Percentiles rank a stretch among this genome's conserved stretches.
phyloP scores from a whole-genome alignment of 2,113 vertebrate genomes.

The Hippopotamus amphibius region DNA sequence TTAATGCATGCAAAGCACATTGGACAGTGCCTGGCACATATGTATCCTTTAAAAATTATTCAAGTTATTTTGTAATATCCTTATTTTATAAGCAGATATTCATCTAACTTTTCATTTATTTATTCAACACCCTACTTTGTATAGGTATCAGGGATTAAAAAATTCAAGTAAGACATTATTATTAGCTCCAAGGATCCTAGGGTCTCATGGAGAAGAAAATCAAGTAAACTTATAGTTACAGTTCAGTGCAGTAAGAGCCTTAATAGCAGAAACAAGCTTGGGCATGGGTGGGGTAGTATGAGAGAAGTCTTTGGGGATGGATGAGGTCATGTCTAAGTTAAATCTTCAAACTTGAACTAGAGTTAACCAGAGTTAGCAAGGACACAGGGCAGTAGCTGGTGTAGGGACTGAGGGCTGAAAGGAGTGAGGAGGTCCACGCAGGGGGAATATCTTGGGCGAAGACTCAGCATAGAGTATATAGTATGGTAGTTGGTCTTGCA shows the following conservation, averaged over 20 bases:
- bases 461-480: not conserved
- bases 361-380: not conserved
- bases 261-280: not conserved
- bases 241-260: not conserved
- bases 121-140: not conserved
- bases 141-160: not conserved
- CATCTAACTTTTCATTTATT: not conserved
- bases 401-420: not conserved
- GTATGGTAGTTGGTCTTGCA: not conserved
- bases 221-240: not conserved
- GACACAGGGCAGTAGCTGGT: not conserved
- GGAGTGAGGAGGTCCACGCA: not conserved
- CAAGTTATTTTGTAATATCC: not conserved
- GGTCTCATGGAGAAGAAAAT: not conserved
- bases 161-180: not conserved
- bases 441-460: not conserved
- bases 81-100: slow-evolving; percentile 34
- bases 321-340: not conserved
- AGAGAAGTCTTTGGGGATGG: not conserved
- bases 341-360: not conserved
- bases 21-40: not conserved
- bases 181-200: not conserved
- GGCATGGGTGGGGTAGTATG: no score
- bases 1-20: not conserved
- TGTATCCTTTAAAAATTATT: not conserved